Base-by-base conservation (phyloP, 2,797 vertebrate species). In the Siniperca obscura region DNA sequence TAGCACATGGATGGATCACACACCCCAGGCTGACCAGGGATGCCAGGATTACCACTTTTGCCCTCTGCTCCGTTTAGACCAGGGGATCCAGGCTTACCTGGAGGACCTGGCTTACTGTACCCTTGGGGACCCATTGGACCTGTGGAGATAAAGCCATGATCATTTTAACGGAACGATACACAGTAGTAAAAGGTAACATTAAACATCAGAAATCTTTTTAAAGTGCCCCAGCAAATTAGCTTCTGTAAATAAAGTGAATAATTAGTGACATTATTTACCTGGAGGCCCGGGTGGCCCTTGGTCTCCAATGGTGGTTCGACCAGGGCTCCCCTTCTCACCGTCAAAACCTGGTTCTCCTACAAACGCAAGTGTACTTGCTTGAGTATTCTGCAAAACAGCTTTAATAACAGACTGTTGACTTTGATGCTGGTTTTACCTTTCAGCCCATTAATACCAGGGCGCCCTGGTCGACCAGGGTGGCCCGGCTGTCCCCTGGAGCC, bases 1-100 rank as follows among this genome's bases (percentile, higher is more conserved):
- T 99, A 98, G 93, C 98, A 99, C 74, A 98, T 90, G 5, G 97
- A 97, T 61, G 97, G 98, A 86, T 99, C 97, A 80, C 98, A 99
- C 85, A 97, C 94, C 78, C 98, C 98, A 46, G 97, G 97, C 5
- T 96, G 89, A 46, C 98, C 98, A 30, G 96, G 95, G 3, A 94
- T 94, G 61, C 98, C 98, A 38, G 96, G 95, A 70, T 93, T 94
- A 79, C 98, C 98, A 0, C 95, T 95, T 89, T 95, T 96, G 48
- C 98, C 98, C 67, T 95, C 97, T 75, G 94, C 95, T 80, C 98
- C 98, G 0, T 96, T 95, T 86, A 96, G 93, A 74, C 98, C 98
- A 1, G 97, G 96, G 1, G 92, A 42, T 38, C 98, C 98, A 16
- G 96, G 95, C 38, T 96, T 96, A 87, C 98, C 98, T 46, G 96